Percentiles rank a stretch among this genome's conserved stretches.
These are phyloP conservation scores for Metellina segmentata DNA, from an alignment of 2,888 invertebrate genomes.

Conservation along the genomic window DNA sequence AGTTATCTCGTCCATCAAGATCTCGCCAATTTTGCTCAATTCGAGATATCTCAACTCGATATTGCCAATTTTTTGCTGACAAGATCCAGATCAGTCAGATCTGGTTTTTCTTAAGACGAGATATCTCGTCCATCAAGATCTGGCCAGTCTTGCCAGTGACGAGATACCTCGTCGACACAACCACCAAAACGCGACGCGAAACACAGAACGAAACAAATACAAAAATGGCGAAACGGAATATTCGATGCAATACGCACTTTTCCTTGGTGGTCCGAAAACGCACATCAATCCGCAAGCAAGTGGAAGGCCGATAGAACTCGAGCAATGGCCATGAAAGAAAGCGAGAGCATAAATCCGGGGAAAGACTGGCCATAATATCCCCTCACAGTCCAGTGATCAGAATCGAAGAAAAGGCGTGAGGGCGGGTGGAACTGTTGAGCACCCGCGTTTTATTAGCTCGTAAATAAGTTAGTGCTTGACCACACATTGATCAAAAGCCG, in stretches of 20 bases:
- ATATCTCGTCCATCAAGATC: no score
- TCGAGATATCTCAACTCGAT: no score
- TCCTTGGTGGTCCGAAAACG: background rate
- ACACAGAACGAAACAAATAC: background rate
- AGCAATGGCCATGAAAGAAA: slow-evolving; percentile 13
- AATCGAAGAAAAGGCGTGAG: slow-evolving; percentile 22
- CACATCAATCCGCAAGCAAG: background rate
- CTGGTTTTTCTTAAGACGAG: no score
- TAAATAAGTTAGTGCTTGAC: slow-evolving; percentile 66
- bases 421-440: slow-evolving; percentile 50
- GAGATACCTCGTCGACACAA: no score
- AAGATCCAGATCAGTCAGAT: no score
- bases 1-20: no score
- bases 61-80: no score
- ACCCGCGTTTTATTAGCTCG: slow-evolving; percentile 40
- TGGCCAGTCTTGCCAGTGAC: no score
- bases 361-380: slow-evolving; percentile 14
- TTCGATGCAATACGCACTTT: background rate
- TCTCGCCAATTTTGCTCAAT: no score
- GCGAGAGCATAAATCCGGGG: slow-evolving; percentile 37
- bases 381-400: slow-evolving; percentile 33
- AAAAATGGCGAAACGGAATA: background rate
- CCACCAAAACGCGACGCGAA: background rate
- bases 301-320: background rate
- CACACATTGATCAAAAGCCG: slow-evolving; percentile 62